Percentiles rank a stretch among this genome's conserved stretches.
Conservation (phyloP, 1,140 invertebrate genomes). For the Panagrolaimus sp. region DNA sequence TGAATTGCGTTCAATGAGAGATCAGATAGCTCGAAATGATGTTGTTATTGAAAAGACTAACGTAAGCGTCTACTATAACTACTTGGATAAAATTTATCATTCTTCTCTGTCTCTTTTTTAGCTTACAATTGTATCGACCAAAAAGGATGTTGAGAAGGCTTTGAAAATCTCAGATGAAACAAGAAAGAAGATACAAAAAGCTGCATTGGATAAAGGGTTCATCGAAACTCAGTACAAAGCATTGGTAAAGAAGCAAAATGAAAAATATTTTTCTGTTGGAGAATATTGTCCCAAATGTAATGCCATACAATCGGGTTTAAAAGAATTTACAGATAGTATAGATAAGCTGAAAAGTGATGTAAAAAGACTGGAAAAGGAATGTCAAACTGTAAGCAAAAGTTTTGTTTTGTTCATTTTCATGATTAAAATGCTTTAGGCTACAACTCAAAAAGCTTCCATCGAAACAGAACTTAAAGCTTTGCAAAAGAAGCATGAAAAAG, state of each 20-base stretch:
- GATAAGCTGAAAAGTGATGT: neutral
- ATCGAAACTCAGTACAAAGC: slow-evolving; percentile 1
- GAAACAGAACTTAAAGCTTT: no score
- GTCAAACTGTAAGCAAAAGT: neutral
- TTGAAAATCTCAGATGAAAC: slow-evolving; percentile 1
- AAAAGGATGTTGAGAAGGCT: neutral
- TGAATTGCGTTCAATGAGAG: neutral
- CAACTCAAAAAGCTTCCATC: no score
- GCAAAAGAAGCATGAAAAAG: no score
- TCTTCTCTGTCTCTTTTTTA: neutral
- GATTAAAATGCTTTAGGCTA: neutral
- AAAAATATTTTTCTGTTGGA: neutral
- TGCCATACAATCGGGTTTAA: neutral
- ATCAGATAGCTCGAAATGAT: neutral
- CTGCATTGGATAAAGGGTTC: neutral
- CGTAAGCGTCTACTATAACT: neutral
- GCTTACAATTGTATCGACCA: neutral
- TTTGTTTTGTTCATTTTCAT: neutral
- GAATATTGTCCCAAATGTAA: slow-evolving; percentile 7
- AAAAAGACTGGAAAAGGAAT: neutral
- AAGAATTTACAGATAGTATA: slow-evolving; percentile 2
- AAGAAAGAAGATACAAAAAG: neutral
- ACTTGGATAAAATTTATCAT: neutral
- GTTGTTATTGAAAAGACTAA: slow-evolving; percentile 13
- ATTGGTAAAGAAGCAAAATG: neutral